A percentile compares a stretch with the other conserved stretches of the same genome.
Conservation (phyloP, 2,888 invertebrate species). For the Saturnia pavonia region DNA sequence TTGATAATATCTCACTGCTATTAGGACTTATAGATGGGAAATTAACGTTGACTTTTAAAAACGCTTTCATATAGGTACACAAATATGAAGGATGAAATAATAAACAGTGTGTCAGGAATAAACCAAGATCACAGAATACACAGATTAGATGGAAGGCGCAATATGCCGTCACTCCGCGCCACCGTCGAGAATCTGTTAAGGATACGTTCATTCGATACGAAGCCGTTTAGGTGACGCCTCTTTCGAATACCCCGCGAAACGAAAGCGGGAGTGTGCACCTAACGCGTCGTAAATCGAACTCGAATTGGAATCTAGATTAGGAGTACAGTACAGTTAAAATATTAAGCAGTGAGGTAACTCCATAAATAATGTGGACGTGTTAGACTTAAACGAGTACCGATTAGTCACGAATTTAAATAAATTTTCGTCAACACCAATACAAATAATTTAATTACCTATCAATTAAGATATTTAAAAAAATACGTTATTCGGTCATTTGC, state of each 20-base stretch:
- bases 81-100: neutral
- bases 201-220: constrained; percentile 60
- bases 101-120: constrained; percentile 23
- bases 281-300: constrained; percentile 53
- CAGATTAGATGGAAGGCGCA: constrained; percentile 56
- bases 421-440: too few relatives aligned
- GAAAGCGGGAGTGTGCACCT: constrained; percentile 36
- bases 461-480: too few relatives aligned
- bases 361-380: neutral
- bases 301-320: constrained; percentile 49
- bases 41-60: neutral
- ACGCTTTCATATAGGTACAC: neutral
- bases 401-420: neutral
- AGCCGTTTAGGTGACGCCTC: constrained; percentile 61
- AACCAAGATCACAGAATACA: constrained; percentile 36
- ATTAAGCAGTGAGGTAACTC: constrained; percentile 14
- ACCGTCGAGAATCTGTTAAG: constrained; percentile 56
- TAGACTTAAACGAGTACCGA: neutral
- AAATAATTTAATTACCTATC: too few relatives aligned
- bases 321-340: constrained; percentile 16
- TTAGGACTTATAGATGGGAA: too few relatives aligned
- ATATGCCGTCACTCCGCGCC: constrained; percentile 46
- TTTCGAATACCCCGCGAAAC: constrained; percentile 63
- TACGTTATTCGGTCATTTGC: too few relatives aligned
- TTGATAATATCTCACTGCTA: too few relatives aligned